These are phyloP conservation scores for Acrobasis consociella DNA, from an alignment of 2,888 invertebrate genomes.

Conservation along the genomic window DNA sequence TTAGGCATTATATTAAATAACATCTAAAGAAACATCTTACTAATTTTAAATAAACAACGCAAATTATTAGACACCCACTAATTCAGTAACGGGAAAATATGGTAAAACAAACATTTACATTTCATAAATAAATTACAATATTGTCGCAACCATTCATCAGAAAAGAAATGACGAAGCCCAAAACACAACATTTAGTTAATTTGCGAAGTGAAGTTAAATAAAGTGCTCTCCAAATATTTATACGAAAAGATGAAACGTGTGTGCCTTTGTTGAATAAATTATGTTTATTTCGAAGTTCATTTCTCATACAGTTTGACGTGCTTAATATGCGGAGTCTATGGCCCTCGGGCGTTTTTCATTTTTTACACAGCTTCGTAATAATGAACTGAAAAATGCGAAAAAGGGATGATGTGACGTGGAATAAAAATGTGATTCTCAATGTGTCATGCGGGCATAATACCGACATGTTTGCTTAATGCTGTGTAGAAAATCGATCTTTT, in stretches of 20 bases:
- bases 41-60: not conserved
- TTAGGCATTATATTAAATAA: no score
- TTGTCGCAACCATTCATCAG: not conserved
- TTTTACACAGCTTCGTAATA: constrained; percentile 11
- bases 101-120: not conserved
- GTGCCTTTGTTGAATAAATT: constrained; percentile 73
- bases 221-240: constrained; percentile 54
- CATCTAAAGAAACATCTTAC: no score
- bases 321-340: constrained; percentile 19
- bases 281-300: constrained; percentile 44
- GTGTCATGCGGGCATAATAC: not conserved
- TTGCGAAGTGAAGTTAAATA: constrained; percentile 20
- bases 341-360: constrained; percentile 14
- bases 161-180: not conserved
- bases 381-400: constrained; percentile 17
- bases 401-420: not conserved
- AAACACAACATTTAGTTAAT: constrained; percentile 13
- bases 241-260: constrained; percentile 68
- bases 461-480: not conserved
- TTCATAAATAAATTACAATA: constrained; percentile 2
- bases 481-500: not conserved
- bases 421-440: constrained; percentile 8
- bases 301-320: constrained; percentile 44
- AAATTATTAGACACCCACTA: not conserved
- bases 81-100: not conserved